Evolutionary conservation across 2,888 invertebrate genomes (phyloP).

Genomic region (Hydriomena furcata): DNA sequence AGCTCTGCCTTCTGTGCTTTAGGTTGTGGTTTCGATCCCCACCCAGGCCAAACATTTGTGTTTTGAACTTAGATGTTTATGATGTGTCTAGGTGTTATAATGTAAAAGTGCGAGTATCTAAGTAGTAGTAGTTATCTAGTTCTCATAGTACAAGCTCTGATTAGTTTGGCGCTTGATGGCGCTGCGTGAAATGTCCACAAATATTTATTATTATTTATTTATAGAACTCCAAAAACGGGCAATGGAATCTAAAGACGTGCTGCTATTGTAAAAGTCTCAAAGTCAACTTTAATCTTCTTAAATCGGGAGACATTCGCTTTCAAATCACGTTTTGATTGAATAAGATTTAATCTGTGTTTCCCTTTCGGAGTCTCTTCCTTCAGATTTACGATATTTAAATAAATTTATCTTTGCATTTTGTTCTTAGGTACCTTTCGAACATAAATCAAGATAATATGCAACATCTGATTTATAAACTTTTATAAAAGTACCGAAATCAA

Average conservation of each 20-base stretch:
- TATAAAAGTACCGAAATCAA: too few relatives aligned
- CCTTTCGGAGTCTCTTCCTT: slow-evolving; percentile 59
- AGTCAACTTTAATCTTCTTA: slow-evolving; percentile 73
- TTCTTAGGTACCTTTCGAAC: slow-evolving; percentile 39
- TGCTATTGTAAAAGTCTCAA: slow-evolving; percentile 57
- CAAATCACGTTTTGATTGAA: slow-evolving; percentile 75
- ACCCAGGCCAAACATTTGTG: too few relatives aligned
- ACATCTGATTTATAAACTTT: not conserved
- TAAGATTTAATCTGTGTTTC: slow-evolving; percentile 75
- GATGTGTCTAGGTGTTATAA: too few relatives aligned
- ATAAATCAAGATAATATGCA: slow-evolving; percentile 23
- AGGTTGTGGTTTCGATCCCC: too few relatives aligned
- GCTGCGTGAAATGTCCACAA: too few relatives aligned
- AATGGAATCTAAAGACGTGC: slow-evolving; percentile 22
- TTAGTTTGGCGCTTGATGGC: too few relatives aligned
- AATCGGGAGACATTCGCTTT: slow-evolving; percentile 67
- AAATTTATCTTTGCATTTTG: slow-evolving; percentile 63
- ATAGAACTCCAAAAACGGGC: not conserved
- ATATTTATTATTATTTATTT: too few relatives aligned
- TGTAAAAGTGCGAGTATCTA: too few relatives aligned
- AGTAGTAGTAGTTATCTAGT: too few relatives aligned
- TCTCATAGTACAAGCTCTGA: too few relatives aligned
- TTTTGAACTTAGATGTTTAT: too few relatives aligned
- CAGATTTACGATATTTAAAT: slow-evolving; percentile 70
- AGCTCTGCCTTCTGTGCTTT: too few relatives aligned